These are phyloP conservation scores for Muschampia plurimacula DNA, from an alignment of 2,888 invertebrate species.

Conservation along the genomic window DNA sequence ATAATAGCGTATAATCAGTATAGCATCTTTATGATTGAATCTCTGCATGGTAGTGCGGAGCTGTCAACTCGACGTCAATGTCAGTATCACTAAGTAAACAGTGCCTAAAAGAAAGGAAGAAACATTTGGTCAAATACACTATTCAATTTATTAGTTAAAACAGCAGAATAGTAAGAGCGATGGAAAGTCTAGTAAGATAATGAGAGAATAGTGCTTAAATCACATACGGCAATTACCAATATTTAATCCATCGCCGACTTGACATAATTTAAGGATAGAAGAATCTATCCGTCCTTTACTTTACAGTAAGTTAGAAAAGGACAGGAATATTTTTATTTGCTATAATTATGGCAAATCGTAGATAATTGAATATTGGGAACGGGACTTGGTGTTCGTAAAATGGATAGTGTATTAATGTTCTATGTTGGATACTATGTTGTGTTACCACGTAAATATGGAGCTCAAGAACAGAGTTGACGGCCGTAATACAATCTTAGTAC, in stretches of 20 bases:
- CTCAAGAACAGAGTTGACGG: slow-evolving; percentile 64
- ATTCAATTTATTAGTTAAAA: not conserved
- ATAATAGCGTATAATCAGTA: slow-evolving; percentile 20
- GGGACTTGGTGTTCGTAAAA: not conserved
- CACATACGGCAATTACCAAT: too few relatives aligned
- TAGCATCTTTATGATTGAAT: slow-evolving; percentile 65
- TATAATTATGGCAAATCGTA: too few relatives aligned
- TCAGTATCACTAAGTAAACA: not conserved
- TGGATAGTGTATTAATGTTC: not conserved
- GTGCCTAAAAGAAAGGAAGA: not conserved
- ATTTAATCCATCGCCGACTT: too few relatives aligned
- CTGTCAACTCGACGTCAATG: slow-evolving; percentile 59
- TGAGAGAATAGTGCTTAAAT: too few relatives aligned
- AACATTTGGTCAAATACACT: not conserved
- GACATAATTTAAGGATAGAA: too few relatives aligned
- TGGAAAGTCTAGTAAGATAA: too few relatives aligned
- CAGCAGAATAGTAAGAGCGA: too few relatives aligned
- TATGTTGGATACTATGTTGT: not conserved
- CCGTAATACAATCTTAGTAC: slow-evolving; percentile 59
- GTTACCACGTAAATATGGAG: not conserved
- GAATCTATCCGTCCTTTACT: too few relatives aligned
- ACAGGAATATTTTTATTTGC: too few relatives aligned
- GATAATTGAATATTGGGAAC: too few relatives aligned
- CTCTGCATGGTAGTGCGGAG: slow-evolving; percentile 80
- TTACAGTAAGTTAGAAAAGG: too few relatives aligned